phyloP scores from a whole-genome alignment of 23 tunicate genomes.

The Trididemnum clinides region DNA sequence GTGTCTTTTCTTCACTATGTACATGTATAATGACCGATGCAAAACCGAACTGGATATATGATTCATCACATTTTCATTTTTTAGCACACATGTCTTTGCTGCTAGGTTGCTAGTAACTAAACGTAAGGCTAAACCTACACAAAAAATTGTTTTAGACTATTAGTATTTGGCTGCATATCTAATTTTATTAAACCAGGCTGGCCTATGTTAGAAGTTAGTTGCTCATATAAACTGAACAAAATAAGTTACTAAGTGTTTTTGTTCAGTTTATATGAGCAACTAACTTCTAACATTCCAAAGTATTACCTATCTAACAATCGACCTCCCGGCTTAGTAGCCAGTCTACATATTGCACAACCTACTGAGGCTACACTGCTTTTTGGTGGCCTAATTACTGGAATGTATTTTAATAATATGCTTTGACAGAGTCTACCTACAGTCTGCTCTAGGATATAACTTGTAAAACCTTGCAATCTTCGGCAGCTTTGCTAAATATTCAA shows the following conservation, averaged over 20 bases:
- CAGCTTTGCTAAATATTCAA: no score
- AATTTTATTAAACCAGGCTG: neutral
- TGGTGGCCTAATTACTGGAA: neutral
- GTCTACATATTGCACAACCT: neutral
- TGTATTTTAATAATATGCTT: neutral
- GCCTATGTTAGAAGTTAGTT: neutral
- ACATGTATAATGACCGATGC: neutral
- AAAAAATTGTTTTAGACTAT: neutral
- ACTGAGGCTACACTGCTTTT: neutral
- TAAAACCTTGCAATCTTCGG: neutral
- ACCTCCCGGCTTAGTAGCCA: neutral
- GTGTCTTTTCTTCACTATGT: neutral
- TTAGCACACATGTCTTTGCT: neutral
- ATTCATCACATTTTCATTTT: neutral
- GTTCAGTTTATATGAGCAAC: neutral
- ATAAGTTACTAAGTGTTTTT: neutral
- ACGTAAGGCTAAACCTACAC: neutral
- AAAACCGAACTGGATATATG: no score
- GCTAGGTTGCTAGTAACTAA: neutral
- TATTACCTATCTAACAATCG: no score
- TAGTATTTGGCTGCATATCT: no score
- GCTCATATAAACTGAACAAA: neutral
- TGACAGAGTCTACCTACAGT: neutral
- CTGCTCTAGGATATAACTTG: neutral
- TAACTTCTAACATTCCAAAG: neutral